A percentile compares a stretch with the other conserved stretches of the same genome.
Evolutionary conservation across 2,888 invertebrate species (phyloP).

Genomic region (Cyclophora albipunctata): DNA sequence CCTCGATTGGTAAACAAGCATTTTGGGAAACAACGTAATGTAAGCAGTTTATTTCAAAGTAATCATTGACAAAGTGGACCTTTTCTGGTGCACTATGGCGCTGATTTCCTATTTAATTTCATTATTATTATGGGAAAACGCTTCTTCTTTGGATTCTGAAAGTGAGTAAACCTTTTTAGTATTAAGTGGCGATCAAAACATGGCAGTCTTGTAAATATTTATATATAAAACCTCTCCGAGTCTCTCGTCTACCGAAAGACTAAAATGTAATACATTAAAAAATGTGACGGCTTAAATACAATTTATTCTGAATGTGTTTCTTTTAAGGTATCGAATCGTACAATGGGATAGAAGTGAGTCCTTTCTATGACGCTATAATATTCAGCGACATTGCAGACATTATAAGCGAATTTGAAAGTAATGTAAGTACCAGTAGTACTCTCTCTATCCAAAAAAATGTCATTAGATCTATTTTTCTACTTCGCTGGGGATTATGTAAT

Average conservation of each 20-base stretch:
- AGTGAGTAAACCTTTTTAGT: conserved; percentile 35
- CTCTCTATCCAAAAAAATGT: too few relatives aligned
- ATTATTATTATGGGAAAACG: neutral
- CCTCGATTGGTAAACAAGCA: too few relatives aligned
- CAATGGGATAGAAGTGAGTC: conserved; percentile 45
- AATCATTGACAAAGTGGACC: conserved; percentile 1
- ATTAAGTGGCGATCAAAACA: neutral
- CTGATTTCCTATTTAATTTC: neutral
- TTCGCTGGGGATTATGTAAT: too few relatives aligned
- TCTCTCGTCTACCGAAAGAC: too few relatives aligned
- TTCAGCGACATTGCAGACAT: conserved; percentile 61
- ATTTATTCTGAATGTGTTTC: too few relatives aligned
- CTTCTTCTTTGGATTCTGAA: conserved; percentile 38
- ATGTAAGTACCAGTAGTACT: conserved; percentile 30
- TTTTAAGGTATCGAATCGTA: conserved; percentile 12
- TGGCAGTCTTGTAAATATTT: neutral
- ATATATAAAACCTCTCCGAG: too few relatives aligned
- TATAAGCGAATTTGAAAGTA: conserved; percentile 53
- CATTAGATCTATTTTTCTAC: too few relatives aligned
- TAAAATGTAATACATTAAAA: too few relatives aligned
- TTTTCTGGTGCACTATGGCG: conserved; percentile 12
- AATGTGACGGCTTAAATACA: too few relatives aligned
- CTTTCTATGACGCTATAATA: conserved; percentile 57
- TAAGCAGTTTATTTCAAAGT: too few relatives aligned
- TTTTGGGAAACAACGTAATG: too few relatives aligned